Conservation (phyloP, 2,888 invertebrate species). For the Phasia obesa region DNA sequence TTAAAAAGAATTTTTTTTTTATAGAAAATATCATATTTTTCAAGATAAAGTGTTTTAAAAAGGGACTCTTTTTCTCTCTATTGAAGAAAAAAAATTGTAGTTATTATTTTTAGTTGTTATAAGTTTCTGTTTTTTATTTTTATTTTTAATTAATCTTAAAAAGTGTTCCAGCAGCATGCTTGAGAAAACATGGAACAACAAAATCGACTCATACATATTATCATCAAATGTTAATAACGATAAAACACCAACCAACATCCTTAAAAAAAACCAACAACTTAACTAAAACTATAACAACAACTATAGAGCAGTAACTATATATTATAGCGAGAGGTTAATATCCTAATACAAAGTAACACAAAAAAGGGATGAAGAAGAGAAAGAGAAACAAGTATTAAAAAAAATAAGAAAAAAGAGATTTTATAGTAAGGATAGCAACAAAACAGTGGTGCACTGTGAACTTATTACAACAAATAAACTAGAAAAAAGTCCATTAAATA, state of each 20-base stretch:
- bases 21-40: no score
- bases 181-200: not conserved
- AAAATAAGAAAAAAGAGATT: slow-evolving; percentile 22
- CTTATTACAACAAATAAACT: not conserved
- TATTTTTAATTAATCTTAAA: no score
- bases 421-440: slow-evolving; percentile 24
- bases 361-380: not conserved
- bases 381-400: not conserved
- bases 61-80: no score
- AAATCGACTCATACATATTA: slow-evolving; percentile 13
- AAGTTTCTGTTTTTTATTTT: no score
- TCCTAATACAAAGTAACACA: slow-evolving; percentile 47
- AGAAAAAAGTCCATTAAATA: slow-evolving; percentile 19
- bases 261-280: slow-evolving; percentile 35
- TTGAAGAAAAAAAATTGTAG: no score
- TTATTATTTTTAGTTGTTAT: no score
- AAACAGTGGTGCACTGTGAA: not conserved
- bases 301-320: slow-evolving; percentile 16
- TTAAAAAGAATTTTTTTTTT: no score
- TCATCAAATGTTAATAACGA: slow-evolving; percentile 31
- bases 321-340: slow-evolving; percentile 62
- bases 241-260: slow-evolving; percentile 24
- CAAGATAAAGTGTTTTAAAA: no score
- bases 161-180: not conserved
- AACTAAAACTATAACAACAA: slow-evolving; percentile 48